Evolutionary conservation across 2,113 vertebrate genomes (phyloP).

Genomic region (Heterocephalus glaber): DNA sequence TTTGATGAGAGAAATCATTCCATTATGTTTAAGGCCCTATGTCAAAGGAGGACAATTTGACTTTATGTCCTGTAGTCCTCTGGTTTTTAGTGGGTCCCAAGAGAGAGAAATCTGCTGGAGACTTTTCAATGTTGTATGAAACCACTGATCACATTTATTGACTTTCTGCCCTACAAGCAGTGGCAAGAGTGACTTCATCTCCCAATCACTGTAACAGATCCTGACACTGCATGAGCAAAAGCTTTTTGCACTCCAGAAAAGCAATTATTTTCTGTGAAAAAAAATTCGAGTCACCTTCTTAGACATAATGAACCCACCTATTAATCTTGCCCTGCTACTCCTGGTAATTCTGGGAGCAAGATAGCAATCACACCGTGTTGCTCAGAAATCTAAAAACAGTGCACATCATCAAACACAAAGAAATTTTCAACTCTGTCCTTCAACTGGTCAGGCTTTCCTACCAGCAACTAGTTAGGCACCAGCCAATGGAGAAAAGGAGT

Average conservation of each 20-base stretch:
- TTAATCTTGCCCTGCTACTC: conserved; percentile 73
- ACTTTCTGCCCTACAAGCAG: conserved; percentile 81
- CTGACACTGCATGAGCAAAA: conserved; percentile 84
- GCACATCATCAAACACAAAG: neutral
- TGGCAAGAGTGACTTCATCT: conserved; percentile 72
- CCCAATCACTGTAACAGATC: conserved; percentile 83
- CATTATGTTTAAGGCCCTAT: conserved; percentile 77
- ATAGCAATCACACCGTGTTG: neutral
- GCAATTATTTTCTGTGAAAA: conserved; percentile 77
- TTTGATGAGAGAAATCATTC: conserved; percentile 72
- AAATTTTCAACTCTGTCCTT: conserved; percentile 50
- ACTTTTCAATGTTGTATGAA: conserved; percentile 82
- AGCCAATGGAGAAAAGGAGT: neutral
- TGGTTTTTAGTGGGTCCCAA: conserved; percentile 79
- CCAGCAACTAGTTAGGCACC: neutral
- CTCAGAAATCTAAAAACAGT: conserved; percentile 42
- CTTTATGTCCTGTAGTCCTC: conserved; percentile 80
- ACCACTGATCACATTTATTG: conserved; percentile 77
- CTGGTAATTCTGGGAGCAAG: conserved; percentile 78
- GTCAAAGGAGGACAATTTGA: conserved; percentile 78
- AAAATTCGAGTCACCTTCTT: conserved; percentile 62
- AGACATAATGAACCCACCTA: conserved; percentile 80
- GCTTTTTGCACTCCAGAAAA: conserved; percentile 83
- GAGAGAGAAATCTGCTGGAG: conserved; percentile 80
- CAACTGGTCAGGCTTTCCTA: conserved; percentile 33